Conservation (phyloP, 1,140 invertebrate species). For the Myzus persicae region DNA sequence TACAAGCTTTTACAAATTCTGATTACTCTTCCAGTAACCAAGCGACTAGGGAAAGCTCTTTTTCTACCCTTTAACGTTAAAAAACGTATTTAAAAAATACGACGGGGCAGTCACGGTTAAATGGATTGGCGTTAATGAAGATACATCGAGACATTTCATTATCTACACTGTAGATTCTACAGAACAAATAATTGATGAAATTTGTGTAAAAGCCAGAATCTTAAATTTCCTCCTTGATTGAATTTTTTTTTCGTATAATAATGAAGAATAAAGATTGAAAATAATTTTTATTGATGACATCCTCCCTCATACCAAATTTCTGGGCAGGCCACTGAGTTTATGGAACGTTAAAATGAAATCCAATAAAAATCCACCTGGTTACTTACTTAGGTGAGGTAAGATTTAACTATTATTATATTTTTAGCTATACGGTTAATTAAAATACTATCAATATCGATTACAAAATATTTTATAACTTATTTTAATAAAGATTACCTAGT, state of each 20-base stretch:
- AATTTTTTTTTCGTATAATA: not conserved
- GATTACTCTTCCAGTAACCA: not conserved
- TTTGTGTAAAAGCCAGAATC: not conserved
- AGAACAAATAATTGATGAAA: constrained; percentile 18
- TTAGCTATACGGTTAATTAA: too few species aligned
- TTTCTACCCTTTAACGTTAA: constrained; percentile 65
- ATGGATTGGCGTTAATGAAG: constrained; percentile 60
- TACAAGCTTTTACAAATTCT: constrained; percentile 2
- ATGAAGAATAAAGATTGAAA: not conserved
- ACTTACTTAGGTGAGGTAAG: too few species aligned
- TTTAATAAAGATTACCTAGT: too few species aligned
- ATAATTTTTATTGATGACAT: constrained; percentile 14
- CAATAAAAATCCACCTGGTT: too few species aligned
- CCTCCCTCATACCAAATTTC: not conserved
- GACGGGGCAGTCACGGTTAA: constrained; percentile 60
- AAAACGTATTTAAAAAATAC: constrained; percentile 65
- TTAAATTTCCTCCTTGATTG: not conserved
- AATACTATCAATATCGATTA: too few species aligned
- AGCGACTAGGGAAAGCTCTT: constrained; percentile 60
- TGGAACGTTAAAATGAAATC: too few species aligned
- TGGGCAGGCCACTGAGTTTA: too few species aligned
- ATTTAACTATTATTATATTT: too few species aligned
- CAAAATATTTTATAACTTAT: too few species aligned
- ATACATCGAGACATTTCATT: constrained; percentile 58
- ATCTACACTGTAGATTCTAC: too few species aligned